Evolutionary conservation across 2,797 vertebrate species (phyloP).

Genomic region (Chelmon rostratus): DNA sequence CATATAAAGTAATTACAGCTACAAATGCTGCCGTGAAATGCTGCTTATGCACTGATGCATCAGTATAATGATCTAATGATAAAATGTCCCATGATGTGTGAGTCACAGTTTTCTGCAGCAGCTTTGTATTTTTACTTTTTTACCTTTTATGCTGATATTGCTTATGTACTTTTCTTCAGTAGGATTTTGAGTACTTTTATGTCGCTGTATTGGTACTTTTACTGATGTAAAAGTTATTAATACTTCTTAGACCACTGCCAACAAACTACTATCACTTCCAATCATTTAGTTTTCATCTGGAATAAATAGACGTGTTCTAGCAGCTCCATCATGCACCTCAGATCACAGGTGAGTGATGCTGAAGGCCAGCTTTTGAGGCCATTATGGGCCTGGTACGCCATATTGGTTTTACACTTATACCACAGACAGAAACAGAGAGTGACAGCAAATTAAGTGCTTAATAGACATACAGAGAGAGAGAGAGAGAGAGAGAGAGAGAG

Average conservation of each 20-base stretch:
- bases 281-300: not conserved
- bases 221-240: not conserved
- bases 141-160: not conserved
- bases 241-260: not conserved
- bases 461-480: constrained; percentile 51
- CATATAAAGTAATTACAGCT: not conserved
- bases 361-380: constrained; percentile 50
- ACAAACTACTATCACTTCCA: not conserved
- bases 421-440: constrained; percentile 65
- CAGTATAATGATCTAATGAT: no score
- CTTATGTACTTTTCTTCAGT: not conserved
- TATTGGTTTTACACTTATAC: constrained; percentile 60
- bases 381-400: constrained; percentile 31
- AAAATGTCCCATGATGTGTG: no score
- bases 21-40: no score
- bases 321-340: constrained; percentile 30
- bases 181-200: not conserved
- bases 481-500: constrained; percentile 4
- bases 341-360: constrained; percentile 40
- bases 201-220: not conserved
- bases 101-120: no score
- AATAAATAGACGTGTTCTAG: constrained; percentile 17
- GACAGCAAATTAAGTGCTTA: constrained; percentile 72
- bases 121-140: no score
- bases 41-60: no score